Evolutionary conservation across 92 coral and sea anemone genomes (phyloP), one percentile per base, ranked within the genome.

Genomic region (Pocillopora grandis): DNA sequence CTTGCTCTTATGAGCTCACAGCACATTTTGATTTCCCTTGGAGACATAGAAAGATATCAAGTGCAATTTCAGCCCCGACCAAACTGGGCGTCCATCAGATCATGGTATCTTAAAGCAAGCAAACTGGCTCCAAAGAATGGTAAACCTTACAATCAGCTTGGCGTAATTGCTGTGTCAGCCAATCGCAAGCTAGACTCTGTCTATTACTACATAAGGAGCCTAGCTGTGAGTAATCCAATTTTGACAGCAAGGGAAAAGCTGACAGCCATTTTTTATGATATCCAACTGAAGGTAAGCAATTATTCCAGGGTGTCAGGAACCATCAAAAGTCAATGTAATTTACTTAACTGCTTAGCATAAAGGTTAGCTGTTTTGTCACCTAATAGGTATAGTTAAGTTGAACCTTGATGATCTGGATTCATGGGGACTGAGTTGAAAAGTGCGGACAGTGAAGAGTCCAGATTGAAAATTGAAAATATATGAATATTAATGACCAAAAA

Each of bases 71-170:
- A 86, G 35, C 75, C 95, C 14, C 79, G 80, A 11, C 85, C 87
- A 75, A 95, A 96, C 76, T 96, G 99, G 99, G 94, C 97, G 0
- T 37, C 81, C 5, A 91, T 93, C 13, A 89, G 99, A 64, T 86
- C 91, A 36, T 94, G 93, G 89, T 96, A 96, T 80, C 84, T 94
- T 59, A 96, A 96, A 59, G 99, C 99, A 33, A 89, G 91, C 87
- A 96, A 94, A 62, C 89, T 96, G 75, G 98, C 94, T 48, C 99
- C 99, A 1, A 96, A 90, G 88, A 92, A 96, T 89, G 99, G 99
- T 70, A 96, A 96, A 23, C 99, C 99, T 0, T 94, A 96, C 85
- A 96, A 96, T 78, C 99, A 94, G 85, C 80, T 96, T 75, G 99
- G 95, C 19, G 99, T 96, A 57, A 85, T 96, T 52, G 99, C 99